These are phyloP conservation scores for Denticeps clupeoides DNA, from an alignment of 2,797 vertebrate genomes.

Conservation along the genomic window DNA sequence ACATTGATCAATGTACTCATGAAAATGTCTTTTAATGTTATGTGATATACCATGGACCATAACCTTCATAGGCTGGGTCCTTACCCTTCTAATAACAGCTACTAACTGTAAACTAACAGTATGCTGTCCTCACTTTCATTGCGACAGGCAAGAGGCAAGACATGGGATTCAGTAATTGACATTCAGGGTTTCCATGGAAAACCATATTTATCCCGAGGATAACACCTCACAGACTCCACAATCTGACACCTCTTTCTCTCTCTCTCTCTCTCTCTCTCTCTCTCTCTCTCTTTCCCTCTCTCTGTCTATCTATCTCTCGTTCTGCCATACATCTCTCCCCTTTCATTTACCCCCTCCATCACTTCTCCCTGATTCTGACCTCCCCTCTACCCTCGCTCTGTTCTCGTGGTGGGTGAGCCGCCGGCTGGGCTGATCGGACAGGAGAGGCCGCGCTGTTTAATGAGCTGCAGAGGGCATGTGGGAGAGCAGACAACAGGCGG, in stretches of 20 bases:
- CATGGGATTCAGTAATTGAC: slow-evolving; percentile 49
- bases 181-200: slow-evolving; percentile 45
- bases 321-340: not conserved
- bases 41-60: no score
- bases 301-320: slow-evolving; percentile 1
- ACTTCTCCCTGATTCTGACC: not conserved
- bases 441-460: slow-evolving; percentile 52
- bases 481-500: slow-evolving; percentile 59
- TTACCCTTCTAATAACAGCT: no score
- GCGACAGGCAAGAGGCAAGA: no score
- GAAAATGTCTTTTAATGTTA: no score
- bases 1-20: no score
- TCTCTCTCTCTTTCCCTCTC: slow-evolving; percentile 23
- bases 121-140: no score
- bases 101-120: no score
- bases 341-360: not conserved
- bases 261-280: slow-evolving; percentile 32
- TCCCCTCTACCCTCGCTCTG: slow-evolving; percentile 11
- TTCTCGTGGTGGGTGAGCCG: slow-evolving; percentile 51
- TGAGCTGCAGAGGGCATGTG: slow-evolving; percentile 40
- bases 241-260: slow-evolving; percentile 36
- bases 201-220: slow-evolving; percentile 60
- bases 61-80: no score
- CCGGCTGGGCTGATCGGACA: slow-evolving; percentile 50
- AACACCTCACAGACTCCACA: slow-evolving; percentile 49